Base-by-base conservation (phyloP, 2,888 invertebrate genomes). In the Phytoseiulus persimilis region DNA sequence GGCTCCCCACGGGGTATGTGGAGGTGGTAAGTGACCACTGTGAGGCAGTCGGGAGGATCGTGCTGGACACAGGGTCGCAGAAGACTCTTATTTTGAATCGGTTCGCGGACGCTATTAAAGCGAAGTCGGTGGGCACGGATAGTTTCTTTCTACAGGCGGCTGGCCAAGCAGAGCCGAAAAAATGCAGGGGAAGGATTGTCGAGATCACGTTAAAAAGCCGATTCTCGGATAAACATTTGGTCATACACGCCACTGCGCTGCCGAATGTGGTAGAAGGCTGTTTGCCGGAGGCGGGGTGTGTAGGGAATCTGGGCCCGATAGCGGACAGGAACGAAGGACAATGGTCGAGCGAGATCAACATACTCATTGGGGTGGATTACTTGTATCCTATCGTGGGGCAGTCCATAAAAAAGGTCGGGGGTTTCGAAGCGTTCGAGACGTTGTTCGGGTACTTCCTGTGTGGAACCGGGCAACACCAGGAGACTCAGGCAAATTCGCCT, bases 391-490 rank as follows among this genome's bases (percentile, higher is more conserved):
- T 65, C 65, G 23, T 65, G 9, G 65, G 65, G 5, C 65, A 65
- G 18, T 23, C 14, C 9, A 65, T 65, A 6, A 65, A 23, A 23
- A 65, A 65, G 28, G 65, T 65, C 11, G 28, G 65, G 2, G 28
- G 65, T 11, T 65, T 65, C 65, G 28, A 14, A 23, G 65, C 65
- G 18, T 23, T 65, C 28, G 65, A 65, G 65, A 65, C 65, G 65
- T 23, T 65, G 1, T 65, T 65, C 65, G 65, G 65, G 18, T 65
- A 65, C 18, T 65, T 65, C 65, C 18, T 65, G 65, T 65, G 65
- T 23, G 95, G 31, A 95, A 95, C 6, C 97, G 93, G 91, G 11
- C 28, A 28, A 14, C 65, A 18, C 9, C 90, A 91, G 90, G 93
- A 93, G 31, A 93, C 93, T 0, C 89, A 91, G 46, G 92, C 93